Conservation (phyloP, 2,888 invertebrate genomes). For the Cheilosia urbana region DNA sequence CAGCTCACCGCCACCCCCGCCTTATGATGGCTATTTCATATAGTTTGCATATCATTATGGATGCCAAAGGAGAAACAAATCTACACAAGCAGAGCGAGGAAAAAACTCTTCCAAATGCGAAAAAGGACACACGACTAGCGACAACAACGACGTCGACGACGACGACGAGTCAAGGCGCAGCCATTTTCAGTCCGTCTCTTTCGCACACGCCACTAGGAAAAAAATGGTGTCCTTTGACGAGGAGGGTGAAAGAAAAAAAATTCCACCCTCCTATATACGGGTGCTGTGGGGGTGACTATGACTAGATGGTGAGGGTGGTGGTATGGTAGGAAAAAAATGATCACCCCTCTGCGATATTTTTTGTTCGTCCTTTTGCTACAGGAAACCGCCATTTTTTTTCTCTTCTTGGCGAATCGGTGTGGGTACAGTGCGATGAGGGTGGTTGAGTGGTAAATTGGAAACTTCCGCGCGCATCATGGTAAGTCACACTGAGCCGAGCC, state of each 20-base stretch:
- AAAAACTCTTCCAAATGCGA: conserved; percentile 52
- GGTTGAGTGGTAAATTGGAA: conserved; percentile 77
- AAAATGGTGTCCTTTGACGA: conserved; percentile 58
- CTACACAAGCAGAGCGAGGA: conserved; percentile 42
- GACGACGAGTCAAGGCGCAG: conserved; percentile 56
- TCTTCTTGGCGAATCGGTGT: conserved; percentile 37
- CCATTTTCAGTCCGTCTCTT: conserved; percentile 74
- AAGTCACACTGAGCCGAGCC: conserved; percentile 66
- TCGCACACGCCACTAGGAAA: conserved; percentile 52
- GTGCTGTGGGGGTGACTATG: conserved; percentile 15
- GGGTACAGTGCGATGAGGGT: conserved; percentile 62
- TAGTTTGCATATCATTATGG: conserved; percentile 76
- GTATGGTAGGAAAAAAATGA: conserved; percentile 33
- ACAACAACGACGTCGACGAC: not conserved
- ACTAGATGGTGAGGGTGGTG: conserved; percentile 13
- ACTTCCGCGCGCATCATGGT: conserved; percentile 76
- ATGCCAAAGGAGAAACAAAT: conserved; percentile 75
- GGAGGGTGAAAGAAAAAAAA: conserved; percentile 45
- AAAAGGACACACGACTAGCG: conserved; percentile 58
- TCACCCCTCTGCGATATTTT: conserved; percentile 51
- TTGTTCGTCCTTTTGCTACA: conserved; percentile 72
- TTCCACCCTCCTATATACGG: conserved; percentile 56
- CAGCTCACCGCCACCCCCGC: conserved; percentile 31
- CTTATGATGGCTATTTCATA: conserved; percentile 68
- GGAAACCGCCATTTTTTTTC: conserved; percentile 79